Evolutionary conservation across 2,888 invertebrate species (phyloP), one percentile per base, ranked within the genome.

Genomic region (Dicyrtomina minuta): DNA sequence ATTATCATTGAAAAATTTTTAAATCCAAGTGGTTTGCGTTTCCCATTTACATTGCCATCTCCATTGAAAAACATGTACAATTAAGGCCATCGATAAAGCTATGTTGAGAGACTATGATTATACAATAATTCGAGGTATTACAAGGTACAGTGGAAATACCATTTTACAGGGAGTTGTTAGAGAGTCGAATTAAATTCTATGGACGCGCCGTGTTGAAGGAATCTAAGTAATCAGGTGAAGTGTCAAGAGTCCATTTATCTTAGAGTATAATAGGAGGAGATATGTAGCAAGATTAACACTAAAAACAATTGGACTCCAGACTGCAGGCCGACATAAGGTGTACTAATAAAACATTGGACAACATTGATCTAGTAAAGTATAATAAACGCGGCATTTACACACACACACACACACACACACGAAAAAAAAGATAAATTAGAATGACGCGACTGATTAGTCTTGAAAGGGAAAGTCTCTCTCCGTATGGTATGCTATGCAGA

Each of bases 401-500:
- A n/a, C 59, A 15, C 58, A 58, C 39, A 24, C 27, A 53, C 41
- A 15, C n/a, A n/a, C n/a, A n/a, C n/a, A n/a, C n/a, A n/a, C n/a
- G 27, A 49, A 51, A 51, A 64, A 22, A 64, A 55, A 39, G 39
- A 55, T 65, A 65, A 49, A 60, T 46, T 49, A 65, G 55, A 59
- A 24, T 66, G 70, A 67, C 67, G 67, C 51, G 72, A 49, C 59
- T 72, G 68, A 72, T 70, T 72, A 67, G 67, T 56, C 55, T 59
- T 72, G 70, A 72, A 72, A 72, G 72, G 68, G 72, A 72, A 72
- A 72, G 72, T 72, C 39, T 17, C 46, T 17, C 46, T 17, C n/a
- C 4, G 3, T 46, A 3, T 17, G 20, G 43, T 12, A n/a, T n/a
- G n/a, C n/a, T n/a, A n/a, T n/a, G n/a, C n/a, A n/a, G n/a, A n/a